Evolutionary conservation across 2,888 invertebrate species (phyloP).

Genomic region (Drosophila fulvimacula): DNA sequence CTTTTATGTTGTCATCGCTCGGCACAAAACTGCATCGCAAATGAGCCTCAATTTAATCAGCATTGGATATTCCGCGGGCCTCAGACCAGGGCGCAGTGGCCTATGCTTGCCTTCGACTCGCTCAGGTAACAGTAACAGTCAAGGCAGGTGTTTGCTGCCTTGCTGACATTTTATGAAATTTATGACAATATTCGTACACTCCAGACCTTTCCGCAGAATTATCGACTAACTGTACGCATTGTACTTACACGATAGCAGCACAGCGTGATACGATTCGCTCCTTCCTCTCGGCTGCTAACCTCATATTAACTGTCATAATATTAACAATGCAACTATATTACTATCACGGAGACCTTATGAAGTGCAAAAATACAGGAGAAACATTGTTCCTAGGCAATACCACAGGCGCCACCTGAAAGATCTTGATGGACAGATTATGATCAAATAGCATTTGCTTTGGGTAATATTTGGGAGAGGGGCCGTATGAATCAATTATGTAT

Average conservation of each 20-base stretch:
- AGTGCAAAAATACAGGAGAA: neutral
- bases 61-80: conserved; percentile 6
- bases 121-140: conserved; percentile 42
- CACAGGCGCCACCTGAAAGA: conserved; percentile 15
- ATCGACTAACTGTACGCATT: conserved; percentile 49
- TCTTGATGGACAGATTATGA: neutral
- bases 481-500: too few relatives aligned
- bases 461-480: too few relatives aligned
- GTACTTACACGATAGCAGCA: conserved; percentile 21
- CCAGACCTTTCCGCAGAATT: conserved; percentile 56
- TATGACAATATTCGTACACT: conserved; percentile 63
- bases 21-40: conserved; percentile 48
- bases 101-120: neutral
- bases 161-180: conserved; percentile 65
- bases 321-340: conserved; percentile 55
- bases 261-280: conserved; percentile 7
- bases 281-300: conserved; percentile 2
- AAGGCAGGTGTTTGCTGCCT: conserved; percentile 40
- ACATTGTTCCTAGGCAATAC: neutral
- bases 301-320: conserved; percentile 62
- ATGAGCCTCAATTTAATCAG: conserved; percentile 41
- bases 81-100: neutral
- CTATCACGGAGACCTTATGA: neutral
- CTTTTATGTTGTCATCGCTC: conserved; percentile 54
- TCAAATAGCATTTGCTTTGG: neutral